These are phyloP conservation scores for Himalopsyche tibetana DNA, from an alignment of 2,888 invertebrate species.

Conservation along the genomic window DNA sequence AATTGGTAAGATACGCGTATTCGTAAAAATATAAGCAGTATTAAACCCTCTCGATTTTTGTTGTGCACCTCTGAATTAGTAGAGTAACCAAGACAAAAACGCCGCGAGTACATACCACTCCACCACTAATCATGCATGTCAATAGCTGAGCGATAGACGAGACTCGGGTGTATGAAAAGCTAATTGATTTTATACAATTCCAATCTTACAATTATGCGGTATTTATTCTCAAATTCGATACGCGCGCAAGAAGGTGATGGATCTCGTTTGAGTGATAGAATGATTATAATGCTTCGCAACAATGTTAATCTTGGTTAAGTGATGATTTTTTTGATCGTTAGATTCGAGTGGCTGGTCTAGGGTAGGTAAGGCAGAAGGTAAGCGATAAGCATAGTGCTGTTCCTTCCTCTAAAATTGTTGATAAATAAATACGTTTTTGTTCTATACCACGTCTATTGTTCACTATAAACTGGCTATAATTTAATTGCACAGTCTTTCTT, in stretches of 20 bases:
- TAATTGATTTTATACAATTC: constrained; percentile 27
- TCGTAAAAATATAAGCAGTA: too few relatives aligned
- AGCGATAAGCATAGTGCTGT: too few relatives aligned
- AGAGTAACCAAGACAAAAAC: constrained; percentile 4
- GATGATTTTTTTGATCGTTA: too few relatives aligned
- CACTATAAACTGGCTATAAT: too few relatives aligned
- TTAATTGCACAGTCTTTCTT: too few relatives aligned
- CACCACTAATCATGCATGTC: not conserved
- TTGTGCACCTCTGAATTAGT: not conserved
- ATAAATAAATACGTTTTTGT: too few relatives aligned
- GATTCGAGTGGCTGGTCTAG: too few relatives aligned
- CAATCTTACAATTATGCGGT: constrained; percentile 15
- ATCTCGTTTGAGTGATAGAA: not conserved
- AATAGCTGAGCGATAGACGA: constrained; percentile 16
- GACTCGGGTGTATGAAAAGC: not conserved
- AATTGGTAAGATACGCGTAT: too few relatives aligned
- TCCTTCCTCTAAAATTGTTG: too few relatives aligned
- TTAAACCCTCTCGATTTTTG: too few relatives aligned
- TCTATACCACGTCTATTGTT: too few relatives aligned
- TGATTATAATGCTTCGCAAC: not conserved
- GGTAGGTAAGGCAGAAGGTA: too few relatives aligned
- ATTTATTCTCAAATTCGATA: constrained; percentile 29
- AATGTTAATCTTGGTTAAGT: not conserved
- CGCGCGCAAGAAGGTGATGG: not conserved
- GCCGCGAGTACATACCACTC: not conserved